These are phyloP conservation scores for Euleptes europaea DNA, from an alignment of 2,113 vertebrate species.

Conservation along the genomic window DNA sequence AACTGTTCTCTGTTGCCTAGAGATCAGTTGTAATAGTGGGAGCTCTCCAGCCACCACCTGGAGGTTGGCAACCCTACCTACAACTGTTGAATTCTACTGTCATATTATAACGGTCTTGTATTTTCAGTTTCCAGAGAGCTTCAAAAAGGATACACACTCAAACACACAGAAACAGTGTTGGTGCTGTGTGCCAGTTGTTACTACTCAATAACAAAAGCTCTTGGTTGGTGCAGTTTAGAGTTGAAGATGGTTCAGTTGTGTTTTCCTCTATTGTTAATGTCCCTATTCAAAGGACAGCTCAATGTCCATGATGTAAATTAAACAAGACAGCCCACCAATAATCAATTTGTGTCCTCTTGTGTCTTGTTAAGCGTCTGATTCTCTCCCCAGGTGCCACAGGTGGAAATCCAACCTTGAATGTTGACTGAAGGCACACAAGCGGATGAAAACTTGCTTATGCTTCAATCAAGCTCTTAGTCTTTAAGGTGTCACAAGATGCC, in stretches of 20 bases:
- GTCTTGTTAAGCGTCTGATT: constrained; percentile 29
- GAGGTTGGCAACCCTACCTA: too few relatives aligned
- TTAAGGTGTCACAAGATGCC: too few relatives aligned
- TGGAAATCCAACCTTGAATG: constrained; percentile 52
- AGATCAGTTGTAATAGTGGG: too few relatives aligned
- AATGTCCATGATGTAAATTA: constrained; percentile 61
- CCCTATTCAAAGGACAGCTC: constrained; percentile 64
- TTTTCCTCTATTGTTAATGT: constrained; percentile 60
- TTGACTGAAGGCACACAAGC: background rate
- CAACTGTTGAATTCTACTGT: background rate
- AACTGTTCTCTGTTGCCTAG: too few relatives aligned
- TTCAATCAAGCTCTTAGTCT: too few relatives aligned
- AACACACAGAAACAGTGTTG: background rate
- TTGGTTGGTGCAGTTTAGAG: constrained; percentile 33
- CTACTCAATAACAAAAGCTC: constrained; percentile 41
- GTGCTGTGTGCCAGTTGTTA: background rate
- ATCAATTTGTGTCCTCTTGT: constrained; percentile 58
- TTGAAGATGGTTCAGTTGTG: constrained; percentile 43
- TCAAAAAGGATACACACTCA: background rate
- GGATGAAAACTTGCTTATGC: background rate
- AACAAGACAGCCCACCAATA: constrained; percentile 49
- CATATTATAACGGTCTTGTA: background rate
- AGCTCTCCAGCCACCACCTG: too few relatives aligned
- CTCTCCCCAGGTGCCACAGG: constrained; percentile 38
- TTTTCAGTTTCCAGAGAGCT: background rate